Conservation (phyloP, 1,140 invertebrate genomes). For the Ostrea edulis region DNA sequence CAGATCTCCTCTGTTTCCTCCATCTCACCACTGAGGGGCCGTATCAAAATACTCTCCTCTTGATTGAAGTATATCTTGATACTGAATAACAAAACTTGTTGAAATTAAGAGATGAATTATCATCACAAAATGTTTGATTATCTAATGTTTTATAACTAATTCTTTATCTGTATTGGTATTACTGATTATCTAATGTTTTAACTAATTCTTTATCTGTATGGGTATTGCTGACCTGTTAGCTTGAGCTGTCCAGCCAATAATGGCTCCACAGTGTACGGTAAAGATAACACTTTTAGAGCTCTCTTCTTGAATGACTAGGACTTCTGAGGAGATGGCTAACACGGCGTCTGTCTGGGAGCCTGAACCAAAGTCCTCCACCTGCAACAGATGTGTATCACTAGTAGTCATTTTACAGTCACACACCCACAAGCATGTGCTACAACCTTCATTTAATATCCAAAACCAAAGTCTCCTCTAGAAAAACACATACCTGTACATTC, state of each 20-base stretch:
- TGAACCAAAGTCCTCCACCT: slow-evolving; percentile 82
- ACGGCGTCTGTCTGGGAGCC: slow-evolving; percentile 88
- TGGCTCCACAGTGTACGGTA: slow-evolving; percentile 89
- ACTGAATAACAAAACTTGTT: slow-evolving; percentile 68
- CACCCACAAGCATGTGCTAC: background rate
- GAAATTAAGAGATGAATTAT: background rate
- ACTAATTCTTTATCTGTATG: background rate
- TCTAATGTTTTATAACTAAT: background rate
- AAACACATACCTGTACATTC: slow-evolving; percentile 71
- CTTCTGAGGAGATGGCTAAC: slow-evolving; percentile 92
- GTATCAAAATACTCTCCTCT: slow-evolving; percentile 89
- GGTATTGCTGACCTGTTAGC: slow-evolving; percentile 81
- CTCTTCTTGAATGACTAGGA: slow-evolving; percentile 92
- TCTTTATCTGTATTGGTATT: background rate
- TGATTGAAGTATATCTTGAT: slow-evolving; percentile 83
- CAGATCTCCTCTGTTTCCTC: slow-evolving; percentile 91
- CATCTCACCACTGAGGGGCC: slow-evolving; percentile 81
- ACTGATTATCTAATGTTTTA: slow-evolving; percentile 63
- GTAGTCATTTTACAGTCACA: background rate
- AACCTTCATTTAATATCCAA: background rate
- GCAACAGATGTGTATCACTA: slow-evolving; percentile 34
- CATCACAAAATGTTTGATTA: background rate
- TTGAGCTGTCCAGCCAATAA: slow-evolving; percentile 90
- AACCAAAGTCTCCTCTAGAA: background rate
- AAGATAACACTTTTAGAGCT: slow-evolving; percentile 90